Percentiles rank a stretch among this genome's conserved stretches.
Evolutionary conservation across 2,888 invertebrate species (phyloP).

Genomic region (Quadroppia sp.): DNA sequence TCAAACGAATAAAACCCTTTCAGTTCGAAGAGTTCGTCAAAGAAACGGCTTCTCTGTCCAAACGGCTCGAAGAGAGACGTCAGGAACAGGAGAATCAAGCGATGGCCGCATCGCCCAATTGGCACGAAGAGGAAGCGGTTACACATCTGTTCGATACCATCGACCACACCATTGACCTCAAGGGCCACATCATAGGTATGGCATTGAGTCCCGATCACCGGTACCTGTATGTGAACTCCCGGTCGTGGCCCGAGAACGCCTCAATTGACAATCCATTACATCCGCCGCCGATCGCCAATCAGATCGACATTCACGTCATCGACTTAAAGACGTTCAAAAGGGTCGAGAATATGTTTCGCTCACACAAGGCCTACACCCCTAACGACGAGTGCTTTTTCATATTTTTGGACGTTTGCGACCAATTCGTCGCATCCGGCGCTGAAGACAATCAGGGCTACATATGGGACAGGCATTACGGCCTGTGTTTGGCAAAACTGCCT

Average conservation of each 20-base stretch:
- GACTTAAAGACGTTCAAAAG: slow-evolving; percentile 69
- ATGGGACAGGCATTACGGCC: slow-evolving; percentile 79
- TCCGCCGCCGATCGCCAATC: slow-evolving; percentile 78
- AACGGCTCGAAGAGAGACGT: slow-evolving; percentile 43
- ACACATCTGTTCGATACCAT: slow-evolving; percentile 63
- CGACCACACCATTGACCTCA: slow-evolving; percentile 74
- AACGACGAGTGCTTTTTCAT: slow-evolving; percentile 82
- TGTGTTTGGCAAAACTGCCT: slow-evolving; percentile 68
- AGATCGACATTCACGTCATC: slow-evolving; percentile 80
- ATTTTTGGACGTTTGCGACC: slow-evolving; percentile 73
- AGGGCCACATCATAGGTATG: slow-evolving; percentile 83
- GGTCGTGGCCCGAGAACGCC: slow-evolving; percentile 75
- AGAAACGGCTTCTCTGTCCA: slow-evolving; percentile 43
- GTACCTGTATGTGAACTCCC: slow-evolving; percentile 75
- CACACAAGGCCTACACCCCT: slow-evolving; percentile 76
- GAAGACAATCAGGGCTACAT: slow-evolving; percentile 76
- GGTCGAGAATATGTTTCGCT: slow-evolving; percentile 70
- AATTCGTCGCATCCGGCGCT: slow-evolving; percentile 79
- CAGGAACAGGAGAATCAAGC: slow-evolving; percentile 40
- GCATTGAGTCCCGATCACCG: slow-evolving; percentile 75
- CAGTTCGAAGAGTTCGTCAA: slow-evolving; percentile 49
- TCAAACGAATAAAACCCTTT: slow-evolving; percentile 67
- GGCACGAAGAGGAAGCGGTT: slow-evolving; percentile 65
- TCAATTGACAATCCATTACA: slow-evolving; percentile 68
- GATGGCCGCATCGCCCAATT: slow-evolving; percentile 61